Percentiles rank a stretch among this genome's conserved stretches.
Evolutionary conservation across 2,888 invertebrate species (phyloP).

Genomic region (Taphrorychus bicolor): DNA sequence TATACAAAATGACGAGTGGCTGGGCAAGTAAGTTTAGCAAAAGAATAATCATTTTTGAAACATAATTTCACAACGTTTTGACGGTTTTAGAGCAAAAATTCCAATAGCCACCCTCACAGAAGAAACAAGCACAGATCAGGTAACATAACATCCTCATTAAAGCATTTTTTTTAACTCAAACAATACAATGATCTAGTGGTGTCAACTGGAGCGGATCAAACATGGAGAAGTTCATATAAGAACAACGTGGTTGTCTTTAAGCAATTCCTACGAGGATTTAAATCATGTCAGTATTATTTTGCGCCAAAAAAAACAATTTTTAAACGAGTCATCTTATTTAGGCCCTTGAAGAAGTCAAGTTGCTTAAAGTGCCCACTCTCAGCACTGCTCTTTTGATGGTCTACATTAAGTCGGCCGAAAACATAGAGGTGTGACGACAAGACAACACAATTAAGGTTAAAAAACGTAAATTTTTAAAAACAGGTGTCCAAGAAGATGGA

Average conservation of each 20-base stretch:
- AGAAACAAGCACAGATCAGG: constrained; percentile 67
- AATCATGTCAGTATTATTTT: constrained; percentile 57
- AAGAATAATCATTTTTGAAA: background rate
- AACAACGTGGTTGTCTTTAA: constrained; percentile 86
- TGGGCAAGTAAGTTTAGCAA: constrained; percentile 47
- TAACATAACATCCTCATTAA: constrained; percentile 50
- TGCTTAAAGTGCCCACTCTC: constrained; percentile 76
- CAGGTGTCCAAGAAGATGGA: constrained; percentile 73
- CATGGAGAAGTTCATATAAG: constrained; percentile 91
- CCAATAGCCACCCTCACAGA: constrained; percentile 72
- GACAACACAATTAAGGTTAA: background rate
- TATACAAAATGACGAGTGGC: constrained; percentile 47
- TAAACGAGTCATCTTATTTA: too few species aligned
- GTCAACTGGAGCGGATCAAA: constrained; percentile 91
- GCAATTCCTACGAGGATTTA: constrained; percentile 73
- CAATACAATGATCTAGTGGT: constrained; percentile 71
- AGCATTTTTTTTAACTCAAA: background rate
- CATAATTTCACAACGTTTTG: background rate
- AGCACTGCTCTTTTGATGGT: constrained; percentile 78
- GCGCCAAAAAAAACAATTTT: too few species aligned
- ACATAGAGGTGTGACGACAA: constrained; percentile 87
- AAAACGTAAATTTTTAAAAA: constrained; percentile 33
- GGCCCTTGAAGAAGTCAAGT: constrained; percentile 77
- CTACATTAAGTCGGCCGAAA: constrained; percentile 89
- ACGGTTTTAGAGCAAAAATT: constrained; percentile 66